These are phyloP conservation scores for Prionailurus viverrinus DNA, from an alignment of 2,113 vertebrate genomes.

Conservation along the genomic window DNA sequence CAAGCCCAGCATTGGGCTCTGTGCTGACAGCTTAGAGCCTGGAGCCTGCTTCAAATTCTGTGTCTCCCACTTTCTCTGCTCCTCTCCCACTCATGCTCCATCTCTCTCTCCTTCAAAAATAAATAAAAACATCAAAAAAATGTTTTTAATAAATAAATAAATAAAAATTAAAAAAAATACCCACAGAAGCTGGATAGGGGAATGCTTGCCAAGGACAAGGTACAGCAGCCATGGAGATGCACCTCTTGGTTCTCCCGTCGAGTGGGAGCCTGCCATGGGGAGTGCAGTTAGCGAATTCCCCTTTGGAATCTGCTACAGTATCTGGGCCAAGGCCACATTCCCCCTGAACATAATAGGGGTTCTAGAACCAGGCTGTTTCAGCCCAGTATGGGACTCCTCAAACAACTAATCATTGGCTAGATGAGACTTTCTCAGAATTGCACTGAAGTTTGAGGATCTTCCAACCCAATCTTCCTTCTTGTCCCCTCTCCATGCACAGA, in stretches of 20 bases:
- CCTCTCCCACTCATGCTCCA: no score
- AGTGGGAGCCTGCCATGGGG: neutral
- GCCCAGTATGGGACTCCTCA: neutral
- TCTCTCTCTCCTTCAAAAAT: no score
- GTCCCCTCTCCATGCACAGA: neutral
- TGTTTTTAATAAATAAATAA: no score
- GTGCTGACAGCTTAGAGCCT: no score
- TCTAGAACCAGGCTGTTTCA: neutral
- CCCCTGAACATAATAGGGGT: neutral
- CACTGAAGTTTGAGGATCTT: neutral
- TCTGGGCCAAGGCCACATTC: neutral
- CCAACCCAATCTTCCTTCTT: neutral
- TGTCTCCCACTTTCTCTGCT: no score
- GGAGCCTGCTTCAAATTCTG: no score
- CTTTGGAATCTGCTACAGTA: neutral
- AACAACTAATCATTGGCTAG: neutral
- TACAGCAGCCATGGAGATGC: neutral
- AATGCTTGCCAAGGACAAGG: neutral
- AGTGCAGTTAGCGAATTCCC: neutral
- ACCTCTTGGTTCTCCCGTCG: neutral
- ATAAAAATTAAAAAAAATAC: neutral
- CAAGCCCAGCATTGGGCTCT: no score
- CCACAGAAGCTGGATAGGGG: neutral
- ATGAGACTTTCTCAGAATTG: neutral
- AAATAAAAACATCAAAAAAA: no score